Evolutionary conservation across 2,888 invertebrate species (phyloP).

Genomic region (Sarcophaga subvicina): DNA sequence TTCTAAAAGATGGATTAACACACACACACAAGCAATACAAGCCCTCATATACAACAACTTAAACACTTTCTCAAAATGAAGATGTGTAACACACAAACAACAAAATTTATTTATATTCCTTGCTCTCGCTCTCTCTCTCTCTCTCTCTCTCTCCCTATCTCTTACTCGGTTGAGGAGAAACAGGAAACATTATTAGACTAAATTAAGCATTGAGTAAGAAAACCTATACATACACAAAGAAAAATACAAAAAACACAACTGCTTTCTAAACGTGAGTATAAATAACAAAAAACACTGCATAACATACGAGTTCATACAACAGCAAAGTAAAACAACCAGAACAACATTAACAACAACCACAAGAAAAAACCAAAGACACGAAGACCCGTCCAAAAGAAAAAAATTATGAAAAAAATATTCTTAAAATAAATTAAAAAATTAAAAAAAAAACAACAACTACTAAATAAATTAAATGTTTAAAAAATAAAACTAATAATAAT

Average conservation of each 20-base stretch:
- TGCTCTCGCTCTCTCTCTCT: neutral
- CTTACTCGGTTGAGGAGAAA: neutral
- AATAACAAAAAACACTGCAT: constrained; percentile 28
- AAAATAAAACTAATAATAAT: constrained; percentile 29
- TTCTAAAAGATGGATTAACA: neutral
- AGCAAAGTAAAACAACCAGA: constrained; percentile 22
- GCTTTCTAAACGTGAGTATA: constrained; percentile 52
- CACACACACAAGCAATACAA: neutral
- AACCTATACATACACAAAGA: neutral
- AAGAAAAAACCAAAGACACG: constrained; percentile 70
- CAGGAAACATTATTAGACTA: neutral
- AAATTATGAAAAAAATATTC: constrained; percentile 20
- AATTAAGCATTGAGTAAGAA: constrained; percentile 26
- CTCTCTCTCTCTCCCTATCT: too few relatives aligned
- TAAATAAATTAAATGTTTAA: constrained; percentile 35
- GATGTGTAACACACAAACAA: constrained; percentile 1
- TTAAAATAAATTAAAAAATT: neutral
- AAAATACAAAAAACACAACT: neutral
- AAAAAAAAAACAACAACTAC: constrained; percentile 31
- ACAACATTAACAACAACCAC: neutral
- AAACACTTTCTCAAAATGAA: neutral
- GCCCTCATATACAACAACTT: neutral
- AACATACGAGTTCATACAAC: constrained; percentile 57
- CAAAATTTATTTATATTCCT: constrained; percentile 7
- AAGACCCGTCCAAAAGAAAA: constrained; percentile 77